Evolutionary conservation across 2,888 invertebrate species (phyloP).

Genomic region (Lasioglossum calceatum): DNA sequence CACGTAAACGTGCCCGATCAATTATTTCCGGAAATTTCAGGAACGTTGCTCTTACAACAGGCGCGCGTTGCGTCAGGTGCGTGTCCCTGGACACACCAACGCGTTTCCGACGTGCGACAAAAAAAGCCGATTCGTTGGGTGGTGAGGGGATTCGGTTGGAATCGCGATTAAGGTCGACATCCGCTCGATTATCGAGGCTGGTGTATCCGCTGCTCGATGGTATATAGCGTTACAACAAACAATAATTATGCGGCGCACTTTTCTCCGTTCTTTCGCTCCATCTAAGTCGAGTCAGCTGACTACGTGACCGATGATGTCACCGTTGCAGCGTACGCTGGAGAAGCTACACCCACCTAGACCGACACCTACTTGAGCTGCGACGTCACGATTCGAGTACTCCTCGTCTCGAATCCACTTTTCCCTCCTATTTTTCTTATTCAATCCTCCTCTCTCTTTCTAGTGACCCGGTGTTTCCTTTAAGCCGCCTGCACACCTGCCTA

Average conservation of each 20-base stretch:
- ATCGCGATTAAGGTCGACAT: slow-evolving; percentile 56
- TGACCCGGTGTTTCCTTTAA: background rate
- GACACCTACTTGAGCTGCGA: slow-evolving; percentile 71
- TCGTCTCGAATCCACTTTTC: slow-evolving; percentile 41
- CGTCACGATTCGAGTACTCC: slow-evolving; percentile 71
- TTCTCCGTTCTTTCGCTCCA: slow-evolving; percentile 82
- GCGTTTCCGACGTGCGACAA: slow-evolving; percentile 45
- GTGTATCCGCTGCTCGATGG: slow-evolving; percentile 28
- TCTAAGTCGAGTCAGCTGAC: slow-evolving; percentile 83
- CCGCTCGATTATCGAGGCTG: slow-evolving; percentile 53
- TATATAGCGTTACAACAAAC: slow-evolving; percentile 53
- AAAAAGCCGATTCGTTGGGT: background rate
- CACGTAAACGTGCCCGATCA: background rate
- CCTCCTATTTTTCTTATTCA: slow-evolving; percentile 24
- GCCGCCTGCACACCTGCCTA: background rate
- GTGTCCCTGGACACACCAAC: slow-evolving; percentile 42
- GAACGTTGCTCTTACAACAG: background rate
- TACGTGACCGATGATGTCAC: slow-evolving; percentile 80
- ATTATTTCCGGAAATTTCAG: slow-evolving; percentile 4
- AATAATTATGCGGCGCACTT: slow-evolving; percentile 68
- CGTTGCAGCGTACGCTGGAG: slow-evolving; percentile 75
- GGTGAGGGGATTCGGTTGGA: background rate
- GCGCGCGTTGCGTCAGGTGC: slow-evolving; percentile 35
- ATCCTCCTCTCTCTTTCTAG: background rate
- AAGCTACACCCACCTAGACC: slow-evolving; percentile 71